Conservation (phyloP, 2,113 vertebrate species). For the Emydura subglobosa region DNA sequence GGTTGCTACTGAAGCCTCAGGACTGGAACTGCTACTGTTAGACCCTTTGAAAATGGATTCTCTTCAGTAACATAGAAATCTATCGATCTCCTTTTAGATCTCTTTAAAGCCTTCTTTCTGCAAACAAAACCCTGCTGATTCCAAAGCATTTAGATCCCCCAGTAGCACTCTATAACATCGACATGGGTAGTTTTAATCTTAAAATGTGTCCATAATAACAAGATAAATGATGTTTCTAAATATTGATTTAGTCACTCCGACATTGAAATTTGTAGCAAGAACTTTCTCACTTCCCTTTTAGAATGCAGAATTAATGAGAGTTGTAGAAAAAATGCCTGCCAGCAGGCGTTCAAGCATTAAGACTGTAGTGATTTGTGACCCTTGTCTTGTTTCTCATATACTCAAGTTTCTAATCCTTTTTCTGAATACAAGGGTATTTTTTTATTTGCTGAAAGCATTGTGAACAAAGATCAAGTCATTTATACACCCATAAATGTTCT, state of each 20-base stretch:
- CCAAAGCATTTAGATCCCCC: neutral
- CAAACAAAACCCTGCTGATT: neutral
- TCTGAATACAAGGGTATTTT: neutral
- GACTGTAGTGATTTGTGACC: neutral
- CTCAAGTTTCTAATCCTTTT: neutral
- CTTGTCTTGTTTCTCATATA: neutral
- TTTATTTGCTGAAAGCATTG: neutral
- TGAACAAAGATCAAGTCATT: neutral
- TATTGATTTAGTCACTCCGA: neutral
- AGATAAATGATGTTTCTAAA: neutral
- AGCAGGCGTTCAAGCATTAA: neutral
- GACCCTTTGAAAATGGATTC: neutral
- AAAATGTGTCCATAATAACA: neutral
- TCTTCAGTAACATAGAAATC: neutral
- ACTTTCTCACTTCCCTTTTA: neutral
- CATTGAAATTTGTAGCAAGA: neutral
- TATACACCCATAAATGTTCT: neutral
- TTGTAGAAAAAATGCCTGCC: neutral
- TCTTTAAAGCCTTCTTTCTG: neutral
- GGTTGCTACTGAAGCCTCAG: neutral
- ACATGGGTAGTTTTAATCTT: neutral
- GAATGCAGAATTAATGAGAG: neutral
- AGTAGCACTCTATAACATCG: neutral
- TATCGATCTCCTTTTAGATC: neutral
- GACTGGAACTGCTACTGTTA: neutral